Base-by-base conservation (phyloP, 1,140 invertebrate genomes). In the Drosophila kanapiae region DNA sequence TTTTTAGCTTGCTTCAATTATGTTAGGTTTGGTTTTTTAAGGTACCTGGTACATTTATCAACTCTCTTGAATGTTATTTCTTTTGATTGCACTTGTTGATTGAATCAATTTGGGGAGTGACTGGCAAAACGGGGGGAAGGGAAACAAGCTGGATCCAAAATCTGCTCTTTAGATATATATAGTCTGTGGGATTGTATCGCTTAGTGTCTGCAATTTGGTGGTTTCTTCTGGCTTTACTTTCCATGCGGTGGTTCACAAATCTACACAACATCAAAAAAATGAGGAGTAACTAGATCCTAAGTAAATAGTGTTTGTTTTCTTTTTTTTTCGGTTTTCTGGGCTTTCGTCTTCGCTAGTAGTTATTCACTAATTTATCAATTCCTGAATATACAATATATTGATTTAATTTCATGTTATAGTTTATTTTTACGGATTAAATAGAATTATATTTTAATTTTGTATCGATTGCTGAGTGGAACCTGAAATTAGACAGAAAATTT, bases 321-420 rank as follows among this genome's bases (percentile, higher is more conserved):
- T 42, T n/a, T n/a, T n/a, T n/a, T n/a, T n/a, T 64, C 57, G 56
- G 18, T 13, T 31, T 45, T 38, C 43, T 27, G n/a, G 18, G 47
- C 31, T 60, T 45, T 38, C 59, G 11, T 35, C 47, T 48, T 75
- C 54, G 51, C 58, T 79, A 63, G 51, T 77, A 65, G 58, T 75
- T 60, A 59, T 65, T 51, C 37, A 81, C 63, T 84, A 71, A 80
- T 84, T 83, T 79, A 80, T 84, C 81, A 76, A 83, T 82, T 82
- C 78, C 68, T 81, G 63, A 69, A 71, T 79, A 79, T 78, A 77
- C 57, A 78, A 75, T 74, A 67, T 68, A 78, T 82, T 49, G 68
- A 79, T 74, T 74, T 64, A 62, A 58, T 48, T 60, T 60, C 23
- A 45, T 62, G 23, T 57, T 27, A 29, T 68, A 51, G 57, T 38